Base-by-base conservation (phyloP, 2,113 vertebrate species). In the Solenodon paradoxus region DNA sequence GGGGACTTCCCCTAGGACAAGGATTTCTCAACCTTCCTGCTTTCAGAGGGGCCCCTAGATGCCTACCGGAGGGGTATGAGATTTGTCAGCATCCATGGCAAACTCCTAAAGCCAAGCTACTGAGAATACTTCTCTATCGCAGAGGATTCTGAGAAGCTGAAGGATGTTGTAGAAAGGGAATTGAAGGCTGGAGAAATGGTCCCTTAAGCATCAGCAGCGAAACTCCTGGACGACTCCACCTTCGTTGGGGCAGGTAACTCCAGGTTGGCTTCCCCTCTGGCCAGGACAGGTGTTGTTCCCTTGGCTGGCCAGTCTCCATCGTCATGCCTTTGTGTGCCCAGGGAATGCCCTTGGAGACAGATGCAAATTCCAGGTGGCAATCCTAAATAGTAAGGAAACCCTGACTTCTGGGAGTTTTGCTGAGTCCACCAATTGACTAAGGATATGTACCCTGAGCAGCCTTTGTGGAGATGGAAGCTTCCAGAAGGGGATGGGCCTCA, bases 101-200 rank as follows among this genome's bases (percentile, higher is more conserved):
- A 42, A 28, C 77, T 40, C 57, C 63, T 55, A 0, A 49, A 40
- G 53, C 30, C 17, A 51, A 89, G 19, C 26, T 16, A 20, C 40
- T 22, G 24, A n/a, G 51, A 69, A 49, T 6, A 1, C 47, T 35
- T 4, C 16, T n/a, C 51, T 42, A 16, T 77, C 20, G 1, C 2
- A 0, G 10, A 7, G n/a, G 11, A 4, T 53, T 2, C 49, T 0
- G 0, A n/a, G 32, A 55, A 1, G 20, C 9, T 53, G 6, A 32
- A 75, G 45, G 13, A 11, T 1, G 2, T 12, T 9, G 12, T 40
- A 9, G 68, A 20, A 24, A n/a, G n/a, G 40, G 17, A 32, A 72
- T 45, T 40, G 11, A 93, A 64, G 15, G 19, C 53, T 75, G 38
- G 61, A 89, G 72, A 59, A 71, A 49, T 0, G 1, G 49, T 28